These are phyloP conservation scores for Glossophaga mutica DNA, from an alignment of 2,797 vertebrate species.

Conservation along the genomic window DNA sequence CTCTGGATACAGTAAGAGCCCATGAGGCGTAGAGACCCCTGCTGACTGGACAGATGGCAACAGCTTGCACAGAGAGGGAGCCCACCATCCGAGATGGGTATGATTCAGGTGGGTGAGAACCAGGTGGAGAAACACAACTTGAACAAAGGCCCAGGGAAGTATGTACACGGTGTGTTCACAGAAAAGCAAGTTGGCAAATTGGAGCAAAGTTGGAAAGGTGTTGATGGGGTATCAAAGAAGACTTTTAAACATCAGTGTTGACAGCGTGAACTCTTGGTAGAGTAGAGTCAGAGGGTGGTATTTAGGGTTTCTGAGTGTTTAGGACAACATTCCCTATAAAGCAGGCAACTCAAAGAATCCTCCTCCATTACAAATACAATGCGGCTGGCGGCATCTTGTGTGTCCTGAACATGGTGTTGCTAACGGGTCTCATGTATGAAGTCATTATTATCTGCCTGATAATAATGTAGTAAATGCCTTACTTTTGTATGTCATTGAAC, in stretches of 20 bases:
- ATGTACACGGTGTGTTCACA: background rate
- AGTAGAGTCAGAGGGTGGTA: background rate
- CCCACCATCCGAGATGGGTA: background rate
- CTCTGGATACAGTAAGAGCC: background rate
- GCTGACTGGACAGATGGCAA: background rate
- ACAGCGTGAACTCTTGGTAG: background rate
- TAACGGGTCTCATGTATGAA: background rate
- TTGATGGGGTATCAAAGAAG: background rate
- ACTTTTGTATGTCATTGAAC: background rate
- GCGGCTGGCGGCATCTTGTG: background rate
- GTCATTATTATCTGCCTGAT: background rate
- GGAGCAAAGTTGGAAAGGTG: background rate
- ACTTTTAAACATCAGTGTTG: background rate
- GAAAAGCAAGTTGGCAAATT: background rate
- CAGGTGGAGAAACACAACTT: background rate
- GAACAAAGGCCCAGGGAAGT: background rate
- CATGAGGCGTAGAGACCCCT: rapidly evolving
- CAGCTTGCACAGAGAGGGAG: background rate
- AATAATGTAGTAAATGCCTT: background rate
- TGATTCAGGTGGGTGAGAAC: background rate
- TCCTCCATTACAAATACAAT: background rate
- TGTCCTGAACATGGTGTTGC: background rate
- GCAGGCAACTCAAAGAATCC: background rate
- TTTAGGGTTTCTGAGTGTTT: background rate
- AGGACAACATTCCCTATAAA: background rate